phyloP scores from a whole-genome alignment of 2,888 invertebrate species.

The Sericinus montela region DNA sequence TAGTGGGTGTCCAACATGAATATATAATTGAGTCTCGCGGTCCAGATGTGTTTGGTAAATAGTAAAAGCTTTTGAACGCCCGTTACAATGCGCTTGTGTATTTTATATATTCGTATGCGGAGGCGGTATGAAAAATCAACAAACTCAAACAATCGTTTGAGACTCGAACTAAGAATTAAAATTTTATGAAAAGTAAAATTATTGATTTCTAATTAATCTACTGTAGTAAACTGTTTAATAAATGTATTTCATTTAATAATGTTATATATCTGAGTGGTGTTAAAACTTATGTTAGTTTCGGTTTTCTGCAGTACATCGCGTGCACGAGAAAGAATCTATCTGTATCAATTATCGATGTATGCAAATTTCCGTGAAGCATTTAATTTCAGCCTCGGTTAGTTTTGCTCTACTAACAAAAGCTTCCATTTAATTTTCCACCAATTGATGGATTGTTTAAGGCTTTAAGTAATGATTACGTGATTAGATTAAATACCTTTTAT shows the following conservation, averaged over 20 bases:
- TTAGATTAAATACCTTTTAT: too few relatives aligned
- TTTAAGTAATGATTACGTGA: too few relatives aligned
- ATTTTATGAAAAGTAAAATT: too few relatives aligned
- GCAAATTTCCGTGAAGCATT: slow-evolving; percentile 76
- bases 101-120: slow-evolving; percentile 59
- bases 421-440: slow-evolving; percentile 33
- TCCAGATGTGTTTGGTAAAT: slow-evolving; percentile 73
- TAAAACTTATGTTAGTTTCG: background rate
- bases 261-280: too few relatives aligned
- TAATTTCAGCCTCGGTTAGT: slow-evolving; percentile 60
- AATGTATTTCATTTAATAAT: too few relatives aligned
- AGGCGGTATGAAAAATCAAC: slow-evolving; percentile 52
- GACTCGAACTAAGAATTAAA: slow-evolving; percentile 4
- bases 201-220: too few relatives aligned
- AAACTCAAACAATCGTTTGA: slow-evolving; percentile 30
- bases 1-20: slow-evolving; percentile 76
- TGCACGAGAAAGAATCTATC: slow-evolving; percentile 57
- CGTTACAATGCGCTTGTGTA: slow-evolving; percentile 59
- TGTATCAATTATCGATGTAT: slow-evolving; percentile 75
- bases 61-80: slow-evolving; percentile 59
- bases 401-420: slow-evolving; percentile 55
- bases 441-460: background rate
- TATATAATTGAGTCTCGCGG: slow-evolving; percentile 72
- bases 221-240: too few relatives aligned
- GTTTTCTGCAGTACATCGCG: slow-evolving; percentile 38